These are phyloP conservation scores for Lymantria monacha DNA, from an alignment of 2,888 invertebrate genomes.

Conservation along the genomic window DNA sequence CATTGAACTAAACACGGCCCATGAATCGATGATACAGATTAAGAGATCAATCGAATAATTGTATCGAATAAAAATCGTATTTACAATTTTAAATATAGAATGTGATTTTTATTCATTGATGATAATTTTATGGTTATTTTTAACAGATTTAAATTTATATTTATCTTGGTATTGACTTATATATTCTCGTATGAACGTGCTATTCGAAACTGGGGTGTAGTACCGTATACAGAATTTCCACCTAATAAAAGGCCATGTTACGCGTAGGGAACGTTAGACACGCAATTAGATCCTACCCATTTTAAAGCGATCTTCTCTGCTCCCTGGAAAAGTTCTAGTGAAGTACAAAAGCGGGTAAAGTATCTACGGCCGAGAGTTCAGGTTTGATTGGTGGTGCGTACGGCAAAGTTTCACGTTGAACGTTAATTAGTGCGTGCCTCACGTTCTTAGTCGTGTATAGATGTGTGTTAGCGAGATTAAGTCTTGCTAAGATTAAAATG, in stretches of 20 bases:
- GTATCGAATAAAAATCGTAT: conserved; percentile 45
- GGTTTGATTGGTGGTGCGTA: conserved; percentile 56
- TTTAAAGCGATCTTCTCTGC: conserved; percentile 55
- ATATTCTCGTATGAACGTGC: conserved; percentile 44
- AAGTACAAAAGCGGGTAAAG: conserved; percentile 49
- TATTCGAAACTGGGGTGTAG: conserved; percentile 51
- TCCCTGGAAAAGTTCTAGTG: conserved; percentile 42
- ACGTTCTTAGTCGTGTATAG: conserved; percentile 67
- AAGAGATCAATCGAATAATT: conserved; percentile 57
- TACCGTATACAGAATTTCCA: conserved; percentile 77
- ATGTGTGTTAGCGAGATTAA: conserved; percentile 59
- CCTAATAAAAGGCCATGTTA: conserved; percentile 80
- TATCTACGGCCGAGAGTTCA: conserved; percentile 57
- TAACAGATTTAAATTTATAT: conserved; percentile 20
- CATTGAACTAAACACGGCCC: conserved; percentile 71
- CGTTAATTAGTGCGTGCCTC: conserved; percentile 80
- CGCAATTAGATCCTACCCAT: conserved; percentile 72
- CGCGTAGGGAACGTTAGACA: conserved; percentile 78
- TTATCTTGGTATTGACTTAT: conserved; percentile 16
- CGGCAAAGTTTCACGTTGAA: conserved; percentile 76
- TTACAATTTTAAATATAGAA: conserved; percentile 38
- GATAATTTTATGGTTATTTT: conserved; percentile 48
- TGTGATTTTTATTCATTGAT: conserved; percentile 51
- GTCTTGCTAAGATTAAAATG: conserved; percentile 45
- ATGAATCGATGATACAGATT: conserved; percentile 61